phyloP scores from a whole-genome alignment of 2,888 invertebrate genomes.

The Tricholauxania praeusta region DNA sequence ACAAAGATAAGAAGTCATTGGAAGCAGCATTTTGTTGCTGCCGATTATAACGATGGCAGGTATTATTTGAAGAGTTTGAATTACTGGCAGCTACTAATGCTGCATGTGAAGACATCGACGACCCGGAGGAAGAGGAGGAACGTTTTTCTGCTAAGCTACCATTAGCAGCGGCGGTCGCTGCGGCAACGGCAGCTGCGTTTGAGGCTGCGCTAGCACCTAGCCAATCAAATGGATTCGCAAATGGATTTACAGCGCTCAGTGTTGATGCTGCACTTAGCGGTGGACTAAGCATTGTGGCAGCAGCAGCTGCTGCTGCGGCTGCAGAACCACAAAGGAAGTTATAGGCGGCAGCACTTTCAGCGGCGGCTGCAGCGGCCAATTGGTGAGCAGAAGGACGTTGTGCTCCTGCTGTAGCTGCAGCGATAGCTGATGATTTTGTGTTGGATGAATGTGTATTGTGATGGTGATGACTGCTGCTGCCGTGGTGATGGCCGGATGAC shows the following conservation, averaged over 20 bases:
- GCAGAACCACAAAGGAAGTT: conserved; percentile 51
- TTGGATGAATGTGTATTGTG: conserved; percentile 45
- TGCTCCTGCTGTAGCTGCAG: conserved; percentile 6
- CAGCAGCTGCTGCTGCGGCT: conserved; percentile 58
- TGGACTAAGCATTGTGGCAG: conserved; percentile 65
- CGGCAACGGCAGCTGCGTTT: conserved; percentile 21
- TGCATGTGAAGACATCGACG: conserved; percentile 50
- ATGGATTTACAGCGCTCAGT: conserved; percentile 55
- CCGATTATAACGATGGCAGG: conserved; percentile 44
- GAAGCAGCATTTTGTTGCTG: conserved; percentile 52
- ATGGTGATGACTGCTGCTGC: conserved; percentile 44
- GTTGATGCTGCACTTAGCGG: conserved; percentile 56
- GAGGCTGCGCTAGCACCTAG: conserved; percentile 46
- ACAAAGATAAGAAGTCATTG: conserved; percentile 53
- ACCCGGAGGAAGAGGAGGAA: conserved; percentile 41
- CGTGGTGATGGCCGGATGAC: conserved; percentile 44
- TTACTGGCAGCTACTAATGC: conserved; percentile 40
- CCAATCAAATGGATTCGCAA: conserved; percentile 52
- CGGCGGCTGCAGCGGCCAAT: conserved; percentile 62
- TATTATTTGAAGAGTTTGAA: conserved; percentile 35
- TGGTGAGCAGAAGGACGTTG: conserved; percentile 53
- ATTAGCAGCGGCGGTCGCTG: conserved; percentile 37
- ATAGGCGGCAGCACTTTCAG: conserved; percentile 60
- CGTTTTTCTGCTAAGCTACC: conserved; percentile 44
- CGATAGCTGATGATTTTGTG: conserved; percentile 30